Base-by-base conservation (phyloP, 2,888 invertebrate genomes). In the Anarsia innoxiella region DNA sequence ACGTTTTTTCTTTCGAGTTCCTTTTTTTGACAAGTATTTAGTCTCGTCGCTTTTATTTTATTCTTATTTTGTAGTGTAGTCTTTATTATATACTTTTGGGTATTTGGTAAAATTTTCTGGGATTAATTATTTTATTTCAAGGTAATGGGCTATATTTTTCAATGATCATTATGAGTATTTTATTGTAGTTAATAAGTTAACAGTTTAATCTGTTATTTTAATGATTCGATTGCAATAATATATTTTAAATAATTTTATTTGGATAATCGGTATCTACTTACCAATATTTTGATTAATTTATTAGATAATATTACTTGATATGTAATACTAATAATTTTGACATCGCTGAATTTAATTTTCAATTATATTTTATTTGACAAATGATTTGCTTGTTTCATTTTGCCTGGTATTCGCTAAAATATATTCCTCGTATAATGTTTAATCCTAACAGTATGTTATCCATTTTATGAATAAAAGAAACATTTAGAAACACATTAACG, bases 301-400 rank as follows among this genome's bases (percentile, higher is more conserved):
- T 33, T 36, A 40, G 12, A 15, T 36, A 23, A 25, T 34, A 27
- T n/a, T n/a, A n/a, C n/a, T n/a, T n/a, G n/a, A n/a, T n/a, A n/a
- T n/a, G n/a, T n/a, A n/a, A n/a, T n/a, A n/a, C n/a, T n/a, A n/a
- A n/a, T 26, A 34, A 19, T 27, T 14, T 25, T 14, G 25, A 36
- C 44, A 41, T 50, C 51, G 41, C 49, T 49, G 39, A 45, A 39
- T 46, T 38, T 39, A 36, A 36, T 40, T 13, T 39, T 39, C 31
- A 52, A 45, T 49, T 49, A 39, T 51, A 39, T 27, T 48, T 49
- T 47, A 45, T 51, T 51, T 50, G 46, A 48, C 47, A 47, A 45
- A 39, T 45, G 25, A 31, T 31, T 32, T 2, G 9, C 13, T 15
- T 33, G 33, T 33, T 33, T 33, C 11, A 25, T 25, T 33, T 19